Evolutionary conservation across 2,888 invertebrate genomes (phyloP).

Genomic region (Sisyra nigra): DNA sequence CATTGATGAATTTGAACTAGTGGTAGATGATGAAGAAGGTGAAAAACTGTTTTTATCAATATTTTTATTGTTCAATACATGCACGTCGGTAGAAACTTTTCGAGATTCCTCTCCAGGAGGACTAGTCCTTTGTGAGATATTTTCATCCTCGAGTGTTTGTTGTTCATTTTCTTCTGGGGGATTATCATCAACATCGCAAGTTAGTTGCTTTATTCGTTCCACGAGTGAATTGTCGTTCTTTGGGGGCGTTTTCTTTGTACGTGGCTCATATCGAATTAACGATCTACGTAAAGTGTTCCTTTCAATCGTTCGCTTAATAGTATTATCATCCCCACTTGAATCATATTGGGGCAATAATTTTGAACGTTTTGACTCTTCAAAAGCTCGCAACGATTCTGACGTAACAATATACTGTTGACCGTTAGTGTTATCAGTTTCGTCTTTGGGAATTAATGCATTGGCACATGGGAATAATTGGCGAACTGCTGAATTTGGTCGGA

Average conservation of each 20-base stretch:
- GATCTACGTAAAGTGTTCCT: slow-evolving; percentile 68
- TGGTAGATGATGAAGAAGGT: slow-evolving; percentile 35
- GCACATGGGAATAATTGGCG: slow-evolving; percentile 65
- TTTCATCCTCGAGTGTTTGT: slow-evolving; percentile 15
- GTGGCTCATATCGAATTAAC: slow-evolving; percentile 40
- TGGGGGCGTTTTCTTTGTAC: slow-evolving; percentile 28
- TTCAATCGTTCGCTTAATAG: slow-evolving; percentile 61
- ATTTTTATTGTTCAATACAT: slow-evolving; percentile 12
- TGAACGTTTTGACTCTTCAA: slow-evolving; percentile 44
- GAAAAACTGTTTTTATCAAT: slow-evolving; percentile 40
- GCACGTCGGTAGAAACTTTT: slow-evolving; percentile 20
- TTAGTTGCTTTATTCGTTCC: slow-evolving; percentile 71
- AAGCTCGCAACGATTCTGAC: slow-evolving; percentile 57
- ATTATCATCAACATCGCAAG: slow-evolving; percentile 57
- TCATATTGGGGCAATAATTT: slow-evolving; percentile 29
- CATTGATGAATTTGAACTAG: slow-evolving; percentile 37
- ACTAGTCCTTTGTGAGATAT: slow-evolving; percentile 36
- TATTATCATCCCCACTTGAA: slow-evolving; percentile 43
- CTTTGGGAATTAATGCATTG: slow-evolving; percentile 35
- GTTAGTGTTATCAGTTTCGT: slow-evolving; percentile 20
- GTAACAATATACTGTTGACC: slow-evolving; percentile 43
- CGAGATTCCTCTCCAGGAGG: slow-evolving; percentile 49
- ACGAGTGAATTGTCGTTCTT: slow-evolving; percentile 64
- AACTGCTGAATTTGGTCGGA: slow-evolving; percentile 64
- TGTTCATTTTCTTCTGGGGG: slow-evolving; percentile 15